Conservation (phyloP, 92 coral and sea anemone species). For the Paramuricea clavata region DNA sequence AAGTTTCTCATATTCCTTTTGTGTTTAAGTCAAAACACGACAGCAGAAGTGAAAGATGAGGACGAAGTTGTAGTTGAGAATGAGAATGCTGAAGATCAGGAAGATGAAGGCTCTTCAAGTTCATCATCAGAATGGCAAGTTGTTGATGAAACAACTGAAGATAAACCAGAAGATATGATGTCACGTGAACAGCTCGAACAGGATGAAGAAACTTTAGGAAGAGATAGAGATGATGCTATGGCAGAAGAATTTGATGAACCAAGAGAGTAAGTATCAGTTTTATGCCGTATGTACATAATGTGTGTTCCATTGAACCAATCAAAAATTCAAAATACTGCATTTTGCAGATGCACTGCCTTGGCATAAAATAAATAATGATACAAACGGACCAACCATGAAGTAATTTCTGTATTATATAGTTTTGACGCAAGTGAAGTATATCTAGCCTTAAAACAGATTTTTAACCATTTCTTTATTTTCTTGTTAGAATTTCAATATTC, state of each 20-base stretch:
- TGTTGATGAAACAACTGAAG: conserved; percentile 68
- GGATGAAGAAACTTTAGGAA: conserved; percentile 96
- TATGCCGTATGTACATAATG: too few relatives aligned
- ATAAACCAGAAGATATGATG: conserved; percentile 73
- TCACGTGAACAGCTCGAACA: conserved; percentile 88
- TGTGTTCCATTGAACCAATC: too few relatives aligned
- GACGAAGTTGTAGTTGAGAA: conserved; percentile 73
- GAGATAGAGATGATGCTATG: conserved; percentile 97
- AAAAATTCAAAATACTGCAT: too few relatives aligned
- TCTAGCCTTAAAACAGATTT: too few relatives aligned
- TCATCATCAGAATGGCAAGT: conserved; percentile 62
- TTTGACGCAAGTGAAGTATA: too few relatives aligned
- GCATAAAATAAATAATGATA: too few relatives aligned
- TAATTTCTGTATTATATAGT: too few relatives aligned
- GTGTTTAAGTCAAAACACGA: not conserved
- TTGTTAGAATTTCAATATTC: too few relatives aligned
- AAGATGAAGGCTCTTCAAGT: conserved; percentile 93
- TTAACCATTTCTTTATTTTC: too few relatives aligned
- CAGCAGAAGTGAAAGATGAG: conserved; percentile 62
- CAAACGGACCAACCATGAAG: too few relatives aligned
- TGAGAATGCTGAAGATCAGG: conserved; percentile 66
- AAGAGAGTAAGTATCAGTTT: conserved; percentile 65
- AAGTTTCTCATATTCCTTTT: not conserved
- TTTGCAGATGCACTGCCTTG: too few relatives aligned
- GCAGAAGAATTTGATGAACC: conserved; percentile 92